Conservation (phyloP, 2,888 invertebrate species). For the Lasioglossum malachurum region DNA sequence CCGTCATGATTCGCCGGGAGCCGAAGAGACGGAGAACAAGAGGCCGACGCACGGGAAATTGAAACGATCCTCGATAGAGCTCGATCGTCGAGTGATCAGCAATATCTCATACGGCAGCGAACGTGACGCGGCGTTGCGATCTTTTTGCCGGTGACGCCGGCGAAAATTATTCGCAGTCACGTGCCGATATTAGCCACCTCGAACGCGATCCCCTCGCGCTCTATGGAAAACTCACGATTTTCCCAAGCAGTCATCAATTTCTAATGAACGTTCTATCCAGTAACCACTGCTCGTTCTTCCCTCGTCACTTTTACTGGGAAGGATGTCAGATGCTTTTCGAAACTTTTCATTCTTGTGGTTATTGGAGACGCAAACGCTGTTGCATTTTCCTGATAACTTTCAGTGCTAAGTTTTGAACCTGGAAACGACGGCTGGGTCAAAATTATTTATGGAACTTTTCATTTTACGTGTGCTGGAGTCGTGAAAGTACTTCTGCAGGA, state of each 20-base stretch:
- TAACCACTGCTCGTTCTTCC: background rate
- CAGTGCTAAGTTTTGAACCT: background rate
- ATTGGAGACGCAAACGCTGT: background rate
- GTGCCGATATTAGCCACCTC: slow-evolving; percentile 33
- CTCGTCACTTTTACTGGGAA: background rate
- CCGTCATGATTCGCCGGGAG: slow-evolving; percentile 51
- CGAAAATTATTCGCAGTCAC: slow-evolving; percentile 56
- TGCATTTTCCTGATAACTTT: background rate
- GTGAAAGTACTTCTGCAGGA: background rate
- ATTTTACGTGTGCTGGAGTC: background rate
- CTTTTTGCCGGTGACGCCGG: slow-evolving; percentile 46
- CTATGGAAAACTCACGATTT: background rate
- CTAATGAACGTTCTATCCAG: background rate
- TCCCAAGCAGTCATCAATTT: background rate
- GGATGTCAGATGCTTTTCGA: background rate
- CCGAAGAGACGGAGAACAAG: slow-evolving; percentile 42
- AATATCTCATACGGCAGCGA: slow-evolving; percentile 42
- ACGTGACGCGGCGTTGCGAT: slow-evolving; percentile 56
- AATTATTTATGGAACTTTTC: background rate
- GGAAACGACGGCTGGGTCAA: background rate
- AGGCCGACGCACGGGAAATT: slow-evolving; percentile 66
- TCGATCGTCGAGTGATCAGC: slow-evolving; percentile 50
- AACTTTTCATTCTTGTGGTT: background rate
- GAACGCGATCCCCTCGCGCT: background rate
- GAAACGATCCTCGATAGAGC: slow-evolving; percentile 61